phyloP scores from a whole-genome alignment of 2,113 vertebrate genomes.

The Bothrops jararaca region DNA sequence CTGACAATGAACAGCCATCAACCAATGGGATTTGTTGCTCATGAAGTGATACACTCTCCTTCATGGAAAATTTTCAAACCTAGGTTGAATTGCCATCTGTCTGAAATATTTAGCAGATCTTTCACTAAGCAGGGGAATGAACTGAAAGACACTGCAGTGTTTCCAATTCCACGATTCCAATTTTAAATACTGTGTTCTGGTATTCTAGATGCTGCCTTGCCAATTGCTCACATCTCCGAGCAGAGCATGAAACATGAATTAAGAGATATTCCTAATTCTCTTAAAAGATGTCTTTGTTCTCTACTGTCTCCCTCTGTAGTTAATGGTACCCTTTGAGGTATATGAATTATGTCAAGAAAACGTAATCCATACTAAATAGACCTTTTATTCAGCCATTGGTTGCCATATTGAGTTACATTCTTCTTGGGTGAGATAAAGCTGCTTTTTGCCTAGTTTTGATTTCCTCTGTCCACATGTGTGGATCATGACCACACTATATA shows the following conservation, averaged over 20 bases:
- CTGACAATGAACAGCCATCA: not conserved
- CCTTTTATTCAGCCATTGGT: not conserved
- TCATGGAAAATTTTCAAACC: not conserved
- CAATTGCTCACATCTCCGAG: not conserved
- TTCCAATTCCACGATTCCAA: not conserved
- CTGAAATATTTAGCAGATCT: not conserved
- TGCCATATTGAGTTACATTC: not conserved
- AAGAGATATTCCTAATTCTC: not conserved
- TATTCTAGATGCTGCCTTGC: not conserved
- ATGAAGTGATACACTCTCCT: not conserved
- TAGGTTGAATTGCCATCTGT: not conserved
- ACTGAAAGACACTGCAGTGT: not conserved
- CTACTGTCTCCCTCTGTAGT: not conserved
- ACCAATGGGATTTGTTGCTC: not conserved
- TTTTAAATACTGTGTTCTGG: not conserved
- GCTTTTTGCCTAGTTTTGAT: not conserved
- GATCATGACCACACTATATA: constrained; percentile 11
- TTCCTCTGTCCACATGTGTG: not conserved
- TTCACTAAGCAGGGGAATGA: not conserved
- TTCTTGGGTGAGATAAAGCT: not conserved
- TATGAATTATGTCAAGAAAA: not conserved
- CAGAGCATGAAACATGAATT: not conserved
- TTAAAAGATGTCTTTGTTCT: not conserved
- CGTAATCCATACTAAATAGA: not conserved
- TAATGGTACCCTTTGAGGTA: not conserved